Conservation (phyloP, 2,888 invertebrate species). For the Latrodectus elegans region DNA sequence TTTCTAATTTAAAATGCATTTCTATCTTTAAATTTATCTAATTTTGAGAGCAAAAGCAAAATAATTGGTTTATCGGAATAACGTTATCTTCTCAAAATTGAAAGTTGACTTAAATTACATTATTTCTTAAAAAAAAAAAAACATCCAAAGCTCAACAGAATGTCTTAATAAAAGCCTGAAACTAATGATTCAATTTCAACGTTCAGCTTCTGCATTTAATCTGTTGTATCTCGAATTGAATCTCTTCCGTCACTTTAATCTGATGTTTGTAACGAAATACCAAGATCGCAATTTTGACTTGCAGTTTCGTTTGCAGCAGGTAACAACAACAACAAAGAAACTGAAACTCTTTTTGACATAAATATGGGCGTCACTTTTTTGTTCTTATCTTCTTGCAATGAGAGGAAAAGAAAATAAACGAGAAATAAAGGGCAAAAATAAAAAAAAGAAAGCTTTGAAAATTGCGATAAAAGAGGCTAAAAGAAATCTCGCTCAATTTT, state of each 20-base stretch:
- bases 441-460: conserved; percentile 1
- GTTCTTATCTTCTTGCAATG: not conserved
- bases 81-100: too few relatives aligned
- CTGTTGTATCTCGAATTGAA: not conserved
- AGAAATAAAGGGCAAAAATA: not conserved
- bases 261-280: not conserved
- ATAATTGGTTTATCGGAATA: too few relatives aligned
- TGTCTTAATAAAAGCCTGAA: not conserved
- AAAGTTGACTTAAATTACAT: too few relatives aligned
- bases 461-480: conserved; percentile 4
- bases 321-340: not conserved
- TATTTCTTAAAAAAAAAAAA: not conserved
- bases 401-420: not conserved
- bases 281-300: not conserved
- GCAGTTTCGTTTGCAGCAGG: not conserved
- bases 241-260: not conserved
- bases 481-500: conserved; percentile 13
- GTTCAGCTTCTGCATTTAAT: not conserved
- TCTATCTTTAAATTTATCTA: too few relatives aligned
- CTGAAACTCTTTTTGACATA: not conserved
- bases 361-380: not conserved
- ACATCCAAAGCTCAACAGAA: not conserved
- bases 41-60: too few relatives aligned
- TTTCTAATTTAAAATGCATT: too few relatives aligned
- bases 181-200: not conserved